phyloP scores from a whole-genome alignment of 64 coral and sea anemone genomes.

The Montipora capricornis region DNA sequence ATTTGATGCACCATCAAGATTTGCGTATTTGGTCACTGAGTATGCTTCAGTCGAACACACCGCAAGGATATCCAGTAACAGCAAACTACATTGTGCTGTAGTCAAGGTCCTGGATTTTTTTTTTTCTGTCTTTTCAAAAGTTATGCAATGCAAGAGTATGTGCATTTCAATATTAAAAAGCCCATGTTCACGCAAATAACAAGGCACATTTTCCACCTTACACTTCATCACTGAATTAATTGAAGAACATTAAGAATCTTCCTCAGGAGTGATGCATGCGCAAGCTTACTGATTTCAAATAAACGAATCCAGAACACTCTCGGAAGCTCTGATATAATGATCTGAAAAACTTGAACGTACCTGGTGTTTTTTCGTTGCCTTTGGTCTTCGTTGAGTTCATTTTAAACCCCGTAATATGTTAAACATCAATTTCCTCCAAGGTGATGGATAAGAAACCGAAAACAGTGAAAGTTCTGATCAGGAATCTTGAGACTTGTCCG shows the following conservation, averaged over 20 bases:
- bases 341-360: conserved; percentile 1
- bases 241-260: background rate
- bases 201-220: background rate
- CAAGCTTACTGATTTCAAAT: background rate
- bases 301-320: background rate
- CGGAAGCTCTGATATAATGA: background rate
- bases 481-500: background rate
- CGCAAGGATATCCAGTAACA: background rate
- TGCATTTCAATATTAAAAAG: background rate
- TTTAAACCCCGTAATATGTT: background rate
- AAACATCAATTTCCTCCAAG: background rate
- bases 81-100: background rate
- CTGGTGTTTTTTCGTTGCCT: background rate
- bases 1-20: background rate
- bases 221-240: conserved; percentile 7
- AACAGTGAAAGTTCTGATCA: background rate
- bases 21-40: background rate
- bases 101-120: background rate
- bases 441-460: background rate
- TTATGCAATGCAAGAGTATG: background rate
- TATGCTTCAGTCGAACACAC: conserved; percentile 13
- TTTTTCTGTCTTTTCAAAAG: background rate
- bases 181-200: background rate
- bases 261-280: background rate
- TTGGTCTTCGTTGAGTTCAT: conserved; percentile 17